Evolutionary conservation across 2,888 invertebrate genomes (phyloP).

Genomic region (Gisinianus flammeolus): DNA sequence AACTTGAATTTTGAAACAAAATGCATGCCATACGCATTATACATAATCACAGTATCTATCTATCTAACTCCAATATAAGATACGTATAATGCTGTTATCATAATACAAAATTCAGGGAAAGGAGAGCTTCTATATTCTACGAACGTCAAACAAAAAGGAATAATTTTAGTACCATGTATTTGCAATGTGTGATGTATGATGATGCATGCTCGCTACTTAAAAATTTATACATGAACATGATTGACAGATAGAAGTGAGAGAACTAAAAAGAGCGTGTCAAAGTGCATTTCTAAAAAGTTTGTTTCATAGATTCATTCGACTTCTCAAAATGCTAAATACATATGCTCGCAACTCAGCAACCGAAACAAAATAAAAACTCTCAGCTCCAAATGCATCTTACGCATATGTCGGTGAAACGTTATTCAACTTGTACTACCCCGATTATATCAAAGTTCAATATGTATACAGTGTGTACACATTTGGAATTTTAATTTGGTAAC

Average conservation of each 20-base stretch:
- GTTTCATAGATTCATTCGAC: too few relatives aligned
- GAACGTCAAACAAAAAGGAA: background rate
- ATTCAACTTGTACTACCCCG: too few relatives aligned
- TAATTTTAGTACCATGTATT: background rate
- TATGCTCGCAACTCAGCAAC: conserved; percentile 3
- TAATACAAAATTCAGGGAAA: conserved; percentile 2
- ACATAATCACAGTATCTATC: background rate
- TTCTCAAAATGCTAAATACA: too few relatives aligned
- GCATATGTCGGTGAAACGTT: background rate
- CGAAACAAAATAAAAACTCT: background rate
- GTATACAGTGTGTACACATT: too few relatives aligned
- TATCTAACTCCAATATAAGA: background rate
- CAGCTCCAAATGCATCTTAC: background rate
- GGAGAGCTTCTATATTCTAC: too few relatives aligned
- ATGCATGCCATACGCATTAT: background rate
- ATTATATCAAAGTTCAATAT: too few relatives aligned
- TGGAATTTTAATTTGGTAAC: too few relatives aligned
- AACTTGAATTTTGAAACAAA: too few relatives aligned
- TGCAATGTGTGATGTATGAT: conserved; percentile 3
- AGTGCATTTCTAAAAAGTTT: conserved; percentile 34
- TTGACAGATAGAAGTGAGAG: conserved; percentile 33
- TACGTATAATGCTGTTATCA: background rate
- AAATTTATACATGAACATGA: background rate
- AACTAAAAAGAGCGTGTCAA: conserved; percentile 34
- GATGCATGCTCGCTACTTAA: conserved; percentile 13